Evolutionary conservation across 2,797 vertebrate species (phyloP).

Genomic region (Channallabes apus): DNA sequence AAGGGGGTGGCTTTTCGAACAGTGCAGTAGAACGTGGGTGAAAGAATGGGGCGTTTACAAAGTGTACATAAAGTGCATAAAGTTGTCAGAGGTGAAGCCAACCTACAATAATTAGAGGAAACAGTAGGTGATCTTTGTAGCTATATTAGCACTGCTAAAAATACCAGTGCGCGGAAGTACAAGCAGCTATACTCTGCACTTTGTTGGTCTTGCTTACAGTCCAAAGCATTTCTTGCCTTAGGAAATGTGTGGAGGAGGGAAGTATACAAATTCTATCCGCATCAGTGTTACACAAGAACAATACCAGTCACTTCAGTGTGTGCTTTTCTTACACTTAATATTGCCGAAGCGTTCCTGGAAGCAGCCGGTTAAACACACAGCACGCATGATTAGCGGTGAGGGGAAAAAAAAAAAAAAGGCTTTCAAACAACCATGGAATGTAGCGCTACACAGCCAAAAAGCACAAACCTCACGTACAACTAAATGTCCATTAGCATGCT

Average conservation of each 20-base stretch:
- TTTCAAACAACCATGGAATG: background rate
- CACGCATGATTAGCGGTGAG: background rate
- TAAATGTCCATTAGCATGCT: slow-evolving; percentile 14
- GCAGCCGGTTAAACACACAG: slow-evolving; percentile 4
- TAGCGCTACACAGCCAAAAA: background rate
- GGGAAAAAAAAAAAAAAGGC: slow-evolving; percentile 3
- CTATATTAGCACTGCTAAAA: slow-evolving; percentile 2
- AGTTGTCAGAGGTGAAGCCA: background rate
- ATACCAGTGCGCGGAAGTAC: background rate
- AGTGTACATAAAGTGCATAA: background rate
- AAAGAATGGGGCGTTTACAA: background rate
- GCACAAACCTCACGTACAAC: background rate
- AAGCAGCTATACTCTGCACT: slow-evolving; percentile 9
- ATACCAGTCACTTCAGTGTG: slow-evolving; percentile 16
- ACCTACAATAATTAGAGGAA: slow-evolving; percentile 6
- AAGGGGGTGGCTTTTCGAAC: slow-evolving; percentile 1
- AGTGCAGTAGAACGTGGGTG: background rate
- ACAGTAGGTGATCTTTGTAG: background rate
- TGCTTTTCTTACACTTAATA: slow-evolving; percentile 27
- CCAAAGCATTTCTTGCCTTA: slow-evolving; percentile 2
- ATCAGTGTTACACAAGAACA: slow-evolving; percentile 40
- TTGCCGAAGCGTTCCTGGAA: background rate
- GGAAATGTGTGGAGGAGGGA: slow-evolving; percentile 33
- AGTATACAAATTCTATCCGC: slow-evolving; percentile 30
- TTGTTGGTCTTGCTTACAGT: background rate